Percentiles rank a stretch among this genome's conserved stretches.
Evolutionary conservation across 2,113 vertebrate genomes (phyloP).

Genomic region (Agapornis roseicollis): DNA sequence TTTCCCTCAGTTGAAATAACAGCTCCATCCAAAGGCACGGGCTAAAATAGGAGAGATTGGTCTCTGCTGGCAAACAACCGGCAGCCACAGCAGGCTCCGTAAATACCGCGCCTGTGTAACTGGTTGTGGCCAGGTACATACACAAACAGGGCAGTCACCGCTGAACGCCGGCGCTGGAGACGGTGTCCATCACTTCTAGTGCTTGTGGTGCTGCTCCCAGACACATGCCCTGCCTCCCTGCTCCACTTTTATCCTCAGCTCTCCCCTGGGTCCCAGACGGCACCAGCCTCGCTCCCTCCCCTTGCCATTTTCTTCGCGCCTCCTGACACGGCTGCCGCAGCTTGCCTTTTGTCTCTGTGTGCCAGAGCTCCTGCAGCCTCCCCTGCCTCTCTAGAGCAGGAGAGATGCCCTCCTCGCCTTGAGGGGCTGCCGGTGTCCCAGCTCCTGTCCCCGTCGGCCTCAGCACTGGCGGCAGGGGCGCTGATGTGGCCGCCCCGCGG

Average conservation of each 20-base stretch:
- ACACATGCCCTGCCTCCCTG: not conserved
- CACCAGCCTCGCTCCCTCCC: not conserved
- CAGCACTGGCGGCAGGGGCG: not conserved
- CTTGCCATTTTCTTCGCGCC: not conserved
- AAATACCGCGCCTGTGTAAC: not conserved
- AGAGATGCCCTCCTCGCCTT: not conserved
- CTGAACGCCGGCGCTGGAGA: not conserved
- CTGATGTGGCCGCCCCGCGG: not conserved
- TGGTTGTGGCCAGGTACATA: not conserved
- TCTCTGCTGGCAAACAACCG: not conserved
- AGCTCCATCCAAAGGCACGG: not conserved
- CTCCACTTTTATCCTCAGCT: not conserved
- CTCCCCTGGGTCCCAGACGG: not conserved
- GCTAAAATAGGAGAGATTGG: constrained; percentile 16
- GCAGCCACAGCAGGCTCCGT: not conserved
- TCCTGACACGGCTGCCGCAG: not conserved
- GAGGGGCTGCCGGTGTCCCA: not conserved
- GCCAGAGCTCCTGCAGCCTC: not conserved
- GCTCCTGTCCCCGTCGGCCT: not conserved
- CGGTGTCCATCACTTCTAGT: not conserved
- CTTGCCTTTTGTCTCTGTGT: not conserved
- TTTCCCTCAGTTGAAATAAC: constrained; percentile 7
- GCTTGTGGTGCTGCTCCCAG: not conserved
- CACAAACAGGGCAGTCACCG: not conserved
- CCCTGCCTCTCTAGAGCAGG: not conserved